Conservation (phyloP, 2,113 vertebrate species). For the Pseudolaguvia tuberculata region DNA sequence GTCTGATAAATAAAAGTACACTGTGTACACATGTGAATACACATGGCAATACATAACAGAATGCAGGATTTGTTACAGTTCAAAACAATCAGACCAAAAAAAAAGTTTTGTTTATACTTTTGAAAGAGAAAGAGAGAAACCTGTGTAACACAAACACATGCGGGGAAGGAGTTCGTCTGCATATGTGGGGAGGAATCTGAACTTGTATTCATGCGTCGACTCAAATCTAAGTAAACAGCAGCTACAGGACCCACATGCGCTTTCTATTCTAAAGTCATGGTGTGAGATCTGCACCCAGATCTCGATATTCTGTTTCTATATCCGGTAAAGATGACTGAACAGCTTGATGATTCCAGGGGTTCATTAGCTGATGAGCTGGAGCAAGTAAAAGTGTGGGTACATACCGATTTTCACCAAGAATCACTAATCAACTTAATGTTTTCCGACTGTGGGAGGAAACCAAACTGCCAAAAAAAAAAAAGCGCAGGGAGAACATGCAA, state of each 20-base stretch:
- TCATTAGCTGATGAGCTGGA: constrained; percentile 26
- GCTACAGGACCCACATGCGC: constrained; percentile 16
- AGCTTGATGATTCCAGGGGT: constrained; percentile 10
- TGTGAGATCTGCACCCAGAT: constrained; percentile 1
- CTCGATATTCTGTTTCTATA: neutral
- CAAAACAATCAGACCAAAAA: constrained; percentile 32
- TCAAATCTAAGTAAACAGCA: constrained; percentile 41
- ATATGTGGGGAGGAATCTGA: constrained; percentile 38
- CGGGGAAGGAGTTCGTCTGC: constrained; percentile 38
- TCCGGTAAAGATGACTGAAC: neutral
- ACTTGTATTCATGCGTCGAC: constrained; percentile 35
- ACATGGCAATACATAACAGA: constrained; percentile 24
- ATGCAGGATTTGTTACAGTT: constrained; percentile 27
- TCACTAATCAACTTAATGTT: no score
- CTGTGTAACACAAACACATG: constrained; percentile 22
- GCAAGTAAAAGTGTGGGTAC: neutral
- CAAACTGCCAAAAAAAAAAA: no score
- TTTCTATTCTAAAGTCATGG: constrained; percentile 9
- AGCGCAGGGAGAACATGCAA: no score
- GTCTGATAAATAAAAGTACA: neutral
- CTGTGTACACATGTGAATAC: neutral
- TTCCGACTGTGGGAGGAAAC: no score
- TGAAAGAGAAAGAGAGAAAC: constrained; percentile 26
- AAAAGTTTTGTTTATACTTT: constrained; percentile 19
- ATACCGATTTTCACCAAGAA: no score